Evolutionary conservation across 2,888 invertebrate genomes (phyloP), one percentile per base, ranked within the genome.

Genomic region (Desoria tigrina): DNA sequence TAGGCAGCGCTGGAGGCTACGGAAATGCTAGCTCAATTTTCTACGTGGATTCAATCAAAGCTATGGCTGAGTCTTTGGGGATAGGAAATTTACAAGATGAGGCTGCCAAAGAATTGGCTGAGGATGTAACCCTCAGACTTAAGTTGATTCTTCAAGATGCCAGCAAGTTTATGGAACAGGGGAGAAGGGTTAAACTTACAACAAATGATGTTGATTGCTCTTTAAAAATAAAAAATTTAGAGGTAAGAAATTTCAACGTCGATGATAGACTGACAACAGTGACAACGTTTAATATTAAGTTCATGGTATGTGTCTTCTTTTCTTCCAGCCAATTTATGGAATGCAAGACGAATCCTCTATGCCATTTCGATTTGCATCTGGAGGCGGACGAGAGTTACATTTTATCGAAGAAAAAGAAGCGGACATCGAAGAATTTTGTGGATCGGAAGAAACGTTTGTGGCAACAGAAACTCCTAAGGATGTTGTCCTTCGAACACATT

Each of bases 381-480:
- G 97, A 54, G 97, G 97, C 58, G 97, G 97, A 0, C 84, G 97
- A 67, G 97, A 98, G 80, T 82, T 98, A 16, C 93, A 94, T 82
- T 97, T 96, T 79, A 87, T 89, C 23, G 97, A 97, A 80, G 98
- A 98, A 75, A 95, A 94, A 80, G 97, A 98, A 81, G 83, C 95
- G 32, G 96, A 97, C 81, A 82, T 98, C 49, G 87, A 86, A 71
- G 95, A 96, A 74, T 85, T 95, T 61, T 82, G 92, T 9, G 87
- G 88, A 65, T 86, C 89, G 54, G n/a, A n/a, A n/a, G n/a, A n/a
- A n/a, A n/a, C n/a, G n/a, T n/a, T n/a, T n/a, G 85, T 88, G 28
- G 86, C 89, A 57, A 90, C 93, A 0, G 96, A 95, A 82, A 85
- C 95, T 45, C 97, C 97, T 0, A 80, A 94, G 45, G 91, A 92